Percentiles rank a stretch among this genome's conserved stretches.
Evolutionary conservation across 2,113 vertebrate species (phyloP).

Genomic region (Mastomys coucha): DNA sequence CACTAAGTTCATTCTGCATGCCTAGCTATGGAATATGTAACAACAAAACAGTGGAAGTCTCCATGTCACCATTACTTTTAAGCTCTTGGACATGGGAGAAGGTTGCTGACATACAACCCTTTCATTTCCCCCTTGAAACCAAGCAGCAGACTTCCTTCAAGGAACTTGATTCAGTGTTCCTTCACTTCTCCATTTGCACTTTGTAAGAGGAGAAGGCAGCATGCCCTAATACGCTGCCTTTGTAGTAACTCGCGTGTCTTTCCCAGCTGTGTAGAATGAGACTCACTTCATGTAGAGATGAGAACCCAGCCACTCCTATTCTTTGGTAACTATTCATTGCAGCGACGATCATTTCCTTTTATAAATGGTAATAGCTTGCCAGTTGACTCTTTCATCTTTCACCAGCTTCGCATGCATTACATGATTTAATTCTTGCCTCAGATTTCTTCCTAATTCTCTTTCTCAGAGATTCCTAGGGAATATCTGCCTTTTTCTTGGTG

Average conservation of each 20-base stretch:
- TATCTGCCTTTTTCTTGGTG: background rate
- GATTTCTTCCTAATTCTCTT: background rate
- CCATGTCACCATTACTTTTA: background rate
- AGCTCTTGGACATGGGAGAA: background rate
- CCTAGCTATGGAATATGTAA: background rate
- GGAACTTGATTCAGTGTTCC: background rate
- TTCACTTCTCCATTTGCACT: constrained; percentile 46
- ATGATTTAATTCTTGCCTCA: background rate
- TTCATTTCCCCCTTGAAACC: constrained; percentile 23
- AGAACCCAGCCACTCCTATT: constrained; percentile 58
- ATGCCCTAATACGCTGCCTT: background rate
- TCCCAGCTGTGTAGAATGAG: background rate
- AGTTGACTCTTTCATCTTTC: constrained; percentile 49
- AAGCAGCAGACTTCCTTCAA: background rate
- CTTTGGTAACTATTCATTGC: constrained; percentile 48
- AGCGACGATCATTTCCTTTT: constrained; percentile 70
- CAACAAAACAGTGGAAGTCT: background rate
- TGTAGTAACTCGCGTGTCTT: background rate
- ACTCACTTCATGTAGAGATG: constrained; percentile 31
- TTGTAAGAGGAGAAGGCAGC: background rate
- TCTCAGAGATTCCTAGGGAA: background rate
- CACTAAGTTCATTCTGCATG: background rate
- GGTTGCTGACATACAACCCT: background rate
- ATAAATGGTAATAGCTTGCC: background rate
- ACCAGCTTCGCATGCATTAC: background rate